Percentiles rank a stretch among this genome's conserved stretches.
phyloP scores from a whole-genome alignment of 2,113 vertebrate species.

The Syngnathus floridae region DNA sequence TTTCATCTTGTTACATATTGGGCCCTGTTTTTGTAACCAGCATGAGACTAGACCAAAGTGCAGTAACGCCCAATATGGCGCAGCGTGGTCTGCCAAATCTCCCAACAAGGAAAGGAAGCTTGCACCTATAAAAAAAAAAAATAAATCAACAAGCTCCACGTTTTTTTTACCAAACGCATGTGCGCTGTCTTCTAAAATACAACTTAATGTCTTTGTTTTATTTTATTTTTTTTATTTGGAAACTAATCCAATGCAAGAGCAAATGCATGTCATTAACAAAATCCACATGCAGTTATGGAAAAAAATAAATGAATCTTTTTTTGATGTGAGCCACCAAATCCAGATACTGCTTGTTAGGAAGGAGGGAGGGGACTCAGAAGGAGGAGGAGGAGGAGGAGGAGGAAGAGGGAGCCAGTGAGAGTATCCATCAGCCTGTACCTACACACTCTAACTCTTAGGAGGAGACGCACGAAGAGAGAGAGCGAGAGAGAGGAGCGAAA shows the following conservation, averaged over 20 bases:
- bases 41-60: too few relatives aligned
- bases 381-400: constrained; percentile 18
- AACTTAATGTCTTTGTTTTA: neutral
- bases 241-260: neutral
- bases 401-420: constrained; percentile 31
- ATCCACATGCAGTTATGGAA: neutral
- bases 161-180: too few relatives aligned
- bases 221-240: neutral
- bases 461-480: constrained; percentile 41
- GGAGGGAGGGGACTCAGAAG: constrained; percentile 12
- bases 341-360: constrained; percentile 2
- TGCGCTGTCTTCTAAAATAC: too few relatives aligned
- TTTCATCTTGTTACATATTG: too few relatives aligned
- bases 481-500: neutral
- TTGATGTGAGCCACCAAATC: constrained; percentile 48
- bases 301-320: constrained; percentile 13
- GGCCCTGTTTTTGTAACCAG: too few relatives aligned
- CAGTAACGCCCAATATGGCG: too few relatives aligned
- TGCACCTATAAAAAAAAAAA: too few relatives aligned
- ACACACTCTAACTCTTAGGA: constrained; percentile 66
- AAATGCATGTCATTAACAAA: neutral
- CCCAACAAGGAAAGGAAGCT: too few relatives aligned
- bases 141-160: too few relatives aligned
- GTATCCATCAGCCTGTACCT: constrained; percentile 53
- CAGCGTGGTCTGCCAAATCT: too few relatives aligned